These are phyloP conservation scores for Tortricodes alternella DNA, from an alignment of 2,888 invertebrate genomes.

Conservation along the genomic window DNA sequence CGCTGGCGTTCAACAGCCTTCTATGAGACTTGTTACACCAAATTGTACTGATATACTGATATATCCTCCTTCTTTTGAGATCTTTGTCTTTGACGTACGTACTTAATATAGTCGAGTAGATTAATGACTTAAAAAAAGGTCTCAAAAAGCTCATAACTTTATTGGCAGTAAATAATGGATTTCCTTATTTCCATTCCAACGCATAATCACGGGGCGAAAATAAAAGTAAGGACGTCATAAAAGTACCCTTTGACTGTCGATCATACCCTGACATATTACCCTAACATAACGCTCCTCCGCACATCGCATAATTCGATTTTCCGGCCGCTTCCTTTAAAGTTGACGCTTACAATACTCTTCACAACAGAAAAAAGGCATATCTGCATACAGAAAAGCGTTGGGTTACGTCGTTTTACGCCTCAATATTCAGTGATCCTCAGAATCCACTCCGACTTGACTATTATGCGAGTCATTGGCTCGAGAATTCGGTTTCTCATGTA, in stretches of 20 bases:
- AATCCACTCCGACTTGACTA: constrained; percentile 63
- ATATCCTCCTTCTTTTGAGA: no score
- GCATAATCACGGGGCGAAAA: constrained; percentile 23
- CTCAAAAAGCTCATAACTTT: not conserved
- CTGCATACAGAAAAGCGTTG: not conserved
- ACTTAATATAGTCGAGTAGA: no score
- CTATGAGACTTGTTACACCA: no score
- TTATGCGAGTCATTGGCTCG: constrained; percentile 73
- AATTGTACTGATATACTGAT: no score
- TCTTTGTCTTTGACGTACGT: no score
- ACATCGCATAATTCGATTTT: constrained; percentile 50
- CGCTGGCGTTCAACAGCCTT: no score
- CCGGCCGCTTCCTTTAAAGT: constrained; percentile 55
- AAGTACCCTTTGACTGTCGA: constrained; percentile 23
- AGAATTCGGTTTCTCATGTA: constrained; percentile 73
- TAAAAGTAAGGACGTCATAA: constrained; percentile 18
- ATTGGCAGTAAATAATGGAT: constrained; percentile 24
- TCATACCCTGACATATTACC: constrained; percentile 28
- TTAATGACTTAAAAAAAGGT: not conserved
- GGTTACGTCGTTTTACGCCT: not conserved
- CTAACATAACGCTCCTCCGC: constrained; percentile 4
- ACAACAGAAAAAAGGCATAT: not conserved
- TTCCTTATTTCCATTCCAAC: constrained; percentile 15
- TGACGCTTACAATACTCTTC: constrained; percentile 30
- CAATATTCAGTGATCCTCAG: no score